Percentiles rank a stretch among this genome's conserved stretches.
Conservation (phyloP, 2,888 invertebrate genomes). For the Pyrgus malvae region DNA sequence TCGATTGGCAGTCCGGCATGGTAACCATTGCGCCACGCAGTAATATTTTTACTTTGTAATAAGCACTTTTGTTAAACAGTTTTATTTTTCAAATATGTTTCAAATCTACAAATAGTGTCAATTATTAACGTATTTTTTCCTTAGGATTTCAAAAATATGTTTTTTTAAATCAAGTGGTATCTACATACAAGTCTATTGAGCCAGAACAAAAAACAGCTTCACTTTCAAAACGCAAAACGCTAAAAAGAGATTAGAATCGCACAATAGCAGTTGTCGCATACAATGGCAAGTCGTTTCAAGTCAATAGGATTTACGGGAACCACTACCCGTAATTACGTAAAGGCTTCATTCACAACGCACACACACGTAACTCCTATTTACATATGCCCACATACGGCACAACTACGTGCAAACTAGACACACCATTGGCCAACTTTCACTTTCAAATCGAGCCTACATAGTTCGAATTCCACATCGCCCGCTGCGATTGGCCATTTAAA, state of each 20-base stretch:
- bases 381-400: slow-evolving; percentile 50
- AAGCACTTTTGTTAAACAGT: no score
- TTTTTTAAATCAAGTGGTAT: no score
- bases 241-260: neutral
- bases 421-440: slow-evolving; percentile 74
- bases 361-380: slow-evolving; percentile 37
- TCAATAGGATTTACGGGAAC: slow-evolving; percentile 4
- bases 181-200: no score
- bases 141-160: no score
- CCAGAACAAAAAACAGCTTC: no score
- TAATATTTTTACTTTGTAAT: no score
- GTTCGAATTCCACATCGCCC: slow-evolving; percentile 62
- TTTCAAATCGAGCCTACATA: slow-evolving; percentile 74
- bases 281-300: slow-evolving; percentile 2
- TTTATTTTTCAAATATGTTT: no score
- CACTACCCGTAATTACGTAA: slow-evolving; percentile 23
- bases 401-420: slow-evolving; percentile 47
- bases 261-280: neutral
- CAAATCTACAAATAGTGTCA: no score
- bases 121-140: no score
- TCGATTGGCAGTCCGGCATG: no score
- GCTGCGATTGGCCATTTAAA: slow-evolving; percentile 58
- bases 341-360: slow-evolving; percentile 55
- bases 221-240: neutral
- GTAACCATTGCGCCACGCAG: no score